phyloP scores from a whole-genome alignment of 2,113 vertebrate species.

The Saguinus imperator region DNA sequence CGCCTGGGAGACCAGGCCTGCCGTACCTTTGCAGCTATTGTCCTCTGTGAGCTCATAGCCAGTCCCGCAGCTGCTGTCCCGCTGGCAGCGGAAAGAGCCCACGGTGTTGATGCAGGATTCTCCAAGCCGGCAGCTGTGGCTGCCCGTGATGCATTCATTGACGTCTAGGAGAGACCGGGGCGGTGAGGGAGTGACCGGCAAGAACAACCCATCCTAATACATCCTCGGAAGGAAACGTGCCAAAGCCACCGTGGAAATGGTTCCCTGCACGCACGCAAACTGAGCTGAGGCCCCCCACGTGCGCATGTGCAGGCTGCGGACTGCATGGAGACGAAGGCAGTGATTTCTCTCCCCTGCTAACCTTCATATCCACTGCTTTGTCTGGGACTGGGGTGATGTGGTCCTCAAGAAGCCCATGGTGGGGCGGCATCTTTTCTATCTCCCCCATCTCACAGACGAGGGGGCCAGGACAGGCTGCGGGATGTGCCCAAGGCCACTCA shows the following conservation, averaged over 20 bases:
- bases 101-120: conserved; percentile 93
- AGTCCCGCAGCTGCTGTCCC: conserved; percentile 96
- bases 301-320: fast-evolving
- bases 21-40: conserved; percentile 94
- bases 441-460: not conserved
- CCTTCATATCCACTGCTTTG: not conserved
- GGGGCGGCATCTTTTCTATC: not conserved
- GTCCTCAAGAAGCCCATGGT: fast-evolving
- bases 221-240: fast-evolving
- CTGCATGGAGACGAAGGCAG: fast-evolving
- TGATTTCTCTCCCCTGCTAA: not conserved
- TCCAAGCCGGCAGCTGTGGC: conserved; percentile 90
- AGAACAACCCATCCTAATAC: fast-evolving
- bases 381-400: too few relatives aligned
- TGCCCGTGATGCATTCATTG: conserved; percentile 93
- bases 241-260: not conserved
- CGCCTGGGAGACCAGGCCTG: not conserved
- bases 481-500: not conserved
- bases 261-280: fast-evolving
- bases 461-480: not conserved
- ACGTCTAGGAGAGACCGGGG: conserved; percentile 85
- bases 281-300: not conserved
- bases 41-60: conserved; percentile 96
- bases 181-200: fast-evolving
- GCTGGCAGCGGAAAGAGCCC: conserved; percentile 95